phyloP scores from a whole-genome alignment of 1,140 invertebrate species.

The Brachionus plicatilis region DNA sequence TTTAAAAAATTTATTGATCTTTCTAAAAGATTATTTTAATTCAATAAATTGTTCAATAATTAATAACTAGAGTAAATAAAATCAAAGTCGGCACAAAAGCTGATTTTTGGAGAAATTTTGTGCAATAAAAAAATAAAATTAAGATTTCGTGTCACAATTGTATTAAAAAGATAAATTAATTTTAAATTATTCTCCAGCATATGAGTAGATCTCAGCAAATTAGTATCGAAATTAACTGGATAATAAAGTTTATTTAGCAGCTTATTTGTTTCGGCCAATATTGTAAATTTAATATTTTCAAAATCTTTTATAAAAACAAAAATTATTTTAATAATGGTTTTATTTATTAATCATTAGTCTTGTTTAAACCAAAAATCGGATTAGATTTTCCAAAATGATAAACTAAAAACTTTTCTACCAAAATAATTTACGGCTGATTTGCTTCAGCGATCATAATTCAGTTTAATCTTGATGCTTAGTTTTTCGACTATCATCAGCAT shows the following conservation, averaged over 20 bases:
- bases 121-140: neutral
- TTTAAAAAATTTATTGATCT: neutral
- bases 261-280: constrained; percentile 5
- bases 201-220: neutral
- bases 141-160: neutral
- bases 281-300: neutral
- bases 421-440: neutral
- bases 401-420: neutral
- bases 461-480: neutral
- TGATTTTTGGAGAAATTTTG: neutral
- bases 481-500: too few relatives aligned
- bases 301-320: constrained; percentile 12
- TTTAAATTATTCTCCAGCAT: neutral
- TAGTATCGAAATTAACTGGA: neutral
- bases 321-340: constrained; percentile 30
- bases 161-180: neutral
- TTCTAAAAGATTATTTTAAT: constrained; percentile 4
- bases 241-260: constrained; percentile 16
- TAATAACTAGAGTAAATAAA: neutral
- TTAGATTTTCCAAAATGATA: neutral
- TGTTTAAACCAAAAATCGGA: neutral
- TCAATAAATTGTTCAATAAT: constrained; percentile 5
- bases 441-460: neutral
- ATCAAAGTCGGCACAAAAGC: neutral
- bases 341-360: constrained; percentile 29